Evolutionary conservation across 2,888 invertebrate species (phyloP).

Genomic region (Pomacea canaliculata): DNA sequence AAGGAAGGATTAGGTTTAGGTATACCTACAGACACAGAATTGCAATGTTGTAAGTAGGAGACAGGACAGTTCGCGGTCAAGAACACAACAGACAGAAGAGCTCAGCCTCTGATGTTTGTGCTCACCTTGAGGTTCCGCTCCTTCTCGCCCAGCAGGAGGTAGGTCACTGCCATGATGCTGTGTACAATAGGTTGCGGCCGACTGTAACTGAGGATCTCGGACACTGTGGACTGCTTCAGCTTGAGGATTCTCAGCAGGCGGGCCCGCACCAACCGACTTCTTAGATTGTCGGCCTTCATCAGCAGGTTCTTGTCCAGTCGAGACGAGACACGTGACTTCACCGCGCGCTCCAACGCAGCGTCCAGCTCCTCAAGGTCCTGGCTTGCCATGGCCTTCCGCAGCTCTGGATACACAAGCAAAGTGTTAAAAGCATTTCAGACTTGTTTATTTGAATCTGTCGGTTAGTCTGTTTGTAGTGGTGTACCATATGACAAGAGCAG

Average conservation of each 20-base stretch:
- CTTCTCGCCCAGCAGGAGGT: constrained; percentile 47
- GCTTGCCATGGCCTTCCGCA: constrained; percentile 41
- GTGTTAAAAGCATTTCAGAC: neutral
- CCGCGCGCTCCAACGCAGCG: constrained; percentile 40
- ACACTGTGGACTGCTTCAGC: constrained; percentile 47
- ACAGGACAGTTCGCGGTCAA: too few species aligned
- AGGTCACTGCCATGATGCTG: constrained; percentile 47
- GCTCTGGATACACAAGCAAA: constrained; percentile 16
- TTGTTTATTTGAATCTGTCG: neutral
- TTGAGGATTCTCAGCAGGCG: constrained; percentile 38
- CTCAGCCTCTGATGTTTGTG: too few species aligned
- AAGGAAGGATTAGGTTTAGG: too few species aligned
- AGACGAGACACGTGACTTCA: constrained; percentile 33
- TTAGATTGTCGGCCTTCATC: constrained; percentile 29
- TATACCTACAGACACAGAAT: too few species aligned
- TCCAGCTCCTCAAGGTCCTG: constrained; percentile 42
- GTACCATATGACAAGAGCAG: too few species aligned
- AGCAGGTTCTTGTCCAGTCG: constrained; percentile 37
- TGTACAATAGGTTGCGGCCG: constrained; percentile 45
- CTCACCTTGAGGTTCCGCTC: constrained; percentile 34
- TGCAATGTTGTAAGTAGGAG: too few species aligned
- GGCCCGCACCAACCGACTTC: constrained; percentile 27
- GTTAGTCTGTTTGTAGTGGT: neutral
- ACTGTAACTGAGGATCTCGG: constrained; percentile 52
- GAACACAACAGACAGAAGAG: too few species aligned